Evolutionary conservation across 2,797 vertebrate species (phyloP).

Genomic region (Eulemur coronatus): DNA sequence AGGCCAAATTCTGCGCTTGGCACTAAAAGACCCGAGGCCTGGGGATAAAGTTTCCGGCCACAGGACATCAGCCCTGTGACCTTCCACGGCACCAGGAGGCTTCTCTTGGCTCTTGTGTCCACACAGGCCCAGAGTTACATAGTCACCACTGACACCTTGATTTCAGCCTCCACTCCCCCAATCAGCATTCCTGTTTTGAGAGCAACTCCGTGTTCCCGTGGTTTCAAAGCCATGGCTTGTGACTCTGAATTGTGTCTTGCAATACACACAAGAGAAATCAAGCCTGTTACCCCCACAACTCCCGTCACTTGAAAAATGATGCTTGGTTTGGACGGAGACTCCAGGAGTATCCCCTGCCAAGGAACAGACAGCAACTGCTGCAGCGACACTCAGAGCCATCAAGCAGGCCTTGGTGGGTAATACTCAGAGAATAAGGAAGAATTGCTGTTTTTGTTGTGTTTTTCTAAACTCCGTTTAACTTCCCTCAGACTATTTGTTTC

Average conservation of each 20-base stretch:
- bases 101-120: not conserved
- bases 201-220: not conserved
- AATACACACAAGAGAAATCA: not conserved
- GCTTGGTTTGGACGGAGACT: not conserved
- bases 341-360: not conserved
- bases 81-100: not conserved
- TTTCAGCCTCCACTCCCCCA: not conserved
- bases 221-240: not conserved
- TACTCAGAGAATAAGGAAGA: not conserved
- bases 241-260: not conserved
- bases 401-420: fast-evolving
- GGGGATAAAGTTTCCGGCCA: not conserved
- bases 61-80: not conserved
- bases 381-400: not conserved
- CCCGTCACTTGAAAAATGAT: not conserved
- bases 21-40: not conserved
- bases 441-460: not conserved
- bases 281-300: not conserved
- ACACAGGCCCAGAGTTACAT: not conserved
- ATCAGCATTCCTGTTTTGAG: not conserved
- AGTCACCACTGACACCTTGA: too few species aligned
- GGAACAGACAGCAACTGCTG: not conserved
- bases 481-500: not conserved
- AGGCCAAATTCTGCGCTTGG: not conserved
- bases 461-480: not conserved